Evolutionary conservation across 2,797 vertebrate species (phyloP), one percentile per base, ranked within the genome.

Genomic region (Mus caroli): DNA sequence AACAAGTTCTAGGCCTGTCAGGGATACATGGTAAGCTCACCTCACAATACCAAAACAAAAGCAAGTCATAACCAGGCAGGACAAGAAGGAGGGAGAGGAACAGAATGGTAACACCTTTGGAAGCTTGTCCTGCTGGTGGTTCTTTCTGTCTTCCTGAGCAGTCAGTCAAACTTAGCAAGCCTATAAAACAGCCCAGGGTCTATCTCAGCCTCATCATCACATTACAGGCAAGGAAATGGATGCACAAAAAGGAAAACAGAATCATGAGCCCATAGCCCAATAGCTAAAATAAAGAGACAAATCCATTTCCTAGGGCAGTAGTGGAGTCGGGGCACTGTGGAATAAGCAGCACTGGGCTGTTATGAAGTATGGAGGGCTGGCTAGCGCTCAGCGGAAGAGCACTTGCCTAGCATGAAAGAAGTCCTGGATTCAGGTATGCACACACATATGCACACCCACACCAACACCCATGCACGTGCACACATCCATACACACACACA

Each of bases 81-180:
- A 46, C 20, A 24, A 43, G 17, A 37, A 82, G 56, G 43, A 79
- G 24, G 46, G 14, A 50, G 34, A 12, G 1, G 28, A 40, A 26
- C 20, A 15, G 43, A 19, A 43, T 0, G 24, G 31, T 10, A 64
- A 67, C 15, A n/a, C 4, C 14, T 28, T 5, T 52, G 19, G 22
- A 75, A 54, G 17, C 22, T 15, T 6, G 8, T 56, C 24, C 24
- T 56, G 40, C 10, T 46, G 22, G 90, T 24, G 71, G 24, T 9
- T 89, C 73, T 94, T 80, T 91, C 67, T 88, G 56, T 89, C 75
- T 94, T 85, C 94, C 60, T 88, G 56, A 95, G 86, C 92, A 78
- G 56, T n/a, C 54, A 17, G 80, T 10, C 28, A 84, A 17, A 90
- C 58, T 90, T 95, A 91, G 95, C 67, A 86, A 95, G 92, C 77